Conservation (phyloP, 2,113 vertebrate species). For the Martes martes region DNA sequence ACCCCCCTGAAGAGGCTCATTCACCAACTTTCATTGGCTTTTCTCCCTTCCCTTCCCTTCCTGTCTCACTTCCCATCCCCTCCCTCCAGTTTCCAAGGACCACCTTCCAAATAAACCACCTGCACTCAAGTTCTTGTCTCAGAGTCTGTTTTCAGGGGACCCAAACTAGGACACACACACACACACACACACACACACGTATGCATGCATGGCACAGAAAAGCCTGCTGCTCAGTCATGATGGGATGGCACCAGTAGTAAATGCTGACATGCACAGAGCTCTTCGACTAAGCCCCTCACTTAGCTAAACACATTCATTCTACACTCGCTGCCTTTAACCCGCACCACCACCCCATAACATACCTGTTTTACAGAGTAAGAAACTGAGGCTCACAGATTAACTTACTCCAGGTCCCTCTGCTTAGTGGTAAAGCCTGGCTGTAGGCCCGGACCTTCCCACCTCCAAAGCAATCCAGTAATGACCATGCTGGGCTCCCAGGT, state of each 20-base stretch:
- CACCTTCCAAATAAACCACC: neutral
- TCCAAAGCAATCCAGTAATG: neutral
- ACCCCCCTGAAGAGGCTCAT: neutral
- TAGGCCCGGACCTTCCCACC: neutral
- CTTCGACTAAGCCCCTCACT: neutral
- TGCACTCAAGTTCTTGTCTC: neutral
- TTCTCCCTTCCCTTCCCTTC: neutral
- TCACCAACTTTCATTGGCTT: neutral
- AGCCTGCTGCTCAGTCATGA: neutral
- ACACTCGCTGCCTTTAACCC: neutral
- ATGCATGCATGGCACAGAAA: neutral
- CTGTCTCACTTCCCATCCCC: neutral
- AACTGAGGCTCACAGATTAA: neutral
- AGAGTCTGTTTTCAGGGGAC: neutral
- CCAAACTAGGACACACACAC: neutral
- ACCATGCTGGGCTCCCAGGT: neutral
- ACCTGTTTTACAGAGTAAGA: neutral
- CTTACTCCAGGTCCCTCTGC: neutral
- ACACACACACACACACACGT: no score
- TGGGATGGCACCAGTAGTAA: neutral
- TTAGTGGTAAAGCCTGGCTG: neutral
- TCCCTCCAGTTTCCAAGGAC: neutral
- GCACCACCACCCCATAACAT: neutral
- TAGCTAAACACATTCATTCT: neutral
- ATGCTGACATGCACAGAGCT: neutral